Percentiles rank a stretch among this genome's conserved stretches.
Evolutionary conservation across 2,113 vertebrate genomes (phyloP).

Genomic region (Paracanthobrama guichenoti): DNA sequence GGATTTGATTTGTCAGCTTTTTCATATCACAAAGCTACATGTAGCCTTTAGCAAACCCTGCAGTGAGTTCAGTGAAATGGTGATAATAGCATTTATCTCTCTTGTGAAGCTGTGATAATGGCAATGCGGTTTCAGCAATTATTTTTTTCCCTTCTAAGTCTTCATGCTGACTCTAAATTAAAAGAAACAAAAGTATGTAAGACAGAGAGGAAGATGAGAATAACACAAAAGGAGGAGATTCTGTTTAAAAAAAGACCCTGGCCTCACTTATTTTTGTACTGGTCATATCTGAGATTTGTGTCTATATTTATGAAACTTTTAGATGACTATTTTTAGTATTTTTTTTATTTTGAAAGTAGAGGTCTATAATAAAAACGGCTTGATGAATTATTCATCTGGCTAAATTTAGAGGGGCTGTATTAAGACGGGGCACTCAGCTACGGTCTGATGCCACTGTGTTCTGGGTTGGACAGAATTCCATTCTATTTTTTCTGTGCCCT

Average conservation of each 20-base stretch:
- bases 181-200: conserved; percentile 21
- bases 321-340: conserved; percentile 51
- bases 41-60: not conserved
- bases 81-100: conserved; percentile 39
- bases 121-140: conserved; percentile 15
- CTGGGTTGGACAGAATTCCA: conserved; percentile 30
- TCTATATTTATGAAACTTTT: conserved; percentile 50
- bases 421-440: conserved; percentile 33
- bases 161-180: conserved; percentile 22
- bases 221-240: not conserved
- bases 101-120: conserved; percentile 32
- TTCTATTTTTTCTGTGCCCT: not conserved
- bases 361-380: conserved; percentile 8
- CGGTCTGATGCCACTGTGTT: conserved; percentile 11
- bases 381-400: conserved; percentile 48
- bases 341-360: conserved; percentile 46
- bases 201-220: not conserved
- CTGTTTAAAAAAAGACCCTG: conserved; percentile 17
- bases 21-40: conserved; percentile 6
- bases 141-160: not conserved
- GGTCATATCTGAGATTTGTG: conserved; percentile 37
- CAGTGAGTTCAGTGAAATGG: conserved; percentile 11
- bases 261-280: not conserved
- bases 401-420: conserved; percentile 48
- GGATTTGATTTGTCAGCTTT: conserved; percentile 17